phyloP scores from a whole-genome alignment of 2,797 vertebrate genomes.

The Xiphorhynchus erythropygius region DNA sequence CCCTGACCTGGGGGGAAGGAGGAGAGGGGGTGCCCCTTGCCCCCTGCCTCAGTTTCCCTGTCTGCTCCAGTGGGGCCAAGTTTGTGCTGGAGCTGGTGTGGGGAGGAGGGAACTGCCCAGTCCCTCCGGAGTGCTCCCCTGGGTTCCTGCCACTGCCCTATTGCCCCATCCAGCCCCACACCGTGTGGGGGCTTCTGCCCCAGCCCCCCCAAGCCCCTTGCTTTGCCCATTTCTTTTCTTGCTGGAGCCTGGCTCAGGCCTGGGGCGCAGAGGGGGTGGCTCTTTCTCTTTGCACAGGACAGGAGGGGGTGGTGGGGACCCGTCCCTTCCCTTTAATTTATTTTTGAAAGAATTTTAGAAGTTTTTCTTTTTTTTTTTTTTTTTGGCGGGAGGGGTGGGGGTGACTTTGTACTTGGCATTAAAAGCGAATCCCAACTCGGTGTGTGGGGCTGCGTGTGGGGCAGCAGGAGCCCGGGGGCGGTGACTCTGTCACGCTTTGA shows the following conservation, averaged over 20 bases:
- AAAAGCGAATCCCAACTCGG: not conserved
- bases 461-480: not conserved
- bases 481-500: not conserved
- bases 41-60: not conserved
- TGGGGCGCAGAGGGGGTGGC: not conserved
- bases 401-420: conserved; percentile 3
- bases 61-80: not conserved
- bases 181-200: not conserved
- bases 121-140: no score
- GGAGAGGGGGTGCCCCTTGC: not conserved
- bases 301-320: not conserved
- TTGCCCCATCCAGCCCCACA: not conserved
- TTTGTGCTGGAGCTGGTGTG: not conserved
- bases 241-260: not conserved
- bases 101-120: not conserved
- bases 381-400: not conserved
- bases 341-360: conserved; percentile 11
- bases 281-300: conserved; percentile 25
- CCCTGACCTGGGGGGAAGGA: not conserved
- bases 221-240: not conserved
- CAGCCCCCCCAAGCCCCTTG: not conserved
- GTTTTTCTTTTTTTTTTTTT: not conserved
- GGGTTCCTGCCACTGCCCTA: not conserved
- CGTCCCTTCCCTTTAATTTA: not conserved
- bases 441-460: not conserved